Base-by-base conservation (phyloP, 2,113 vertebrate genomes). In the Erinaceus europaeus region DNA sequence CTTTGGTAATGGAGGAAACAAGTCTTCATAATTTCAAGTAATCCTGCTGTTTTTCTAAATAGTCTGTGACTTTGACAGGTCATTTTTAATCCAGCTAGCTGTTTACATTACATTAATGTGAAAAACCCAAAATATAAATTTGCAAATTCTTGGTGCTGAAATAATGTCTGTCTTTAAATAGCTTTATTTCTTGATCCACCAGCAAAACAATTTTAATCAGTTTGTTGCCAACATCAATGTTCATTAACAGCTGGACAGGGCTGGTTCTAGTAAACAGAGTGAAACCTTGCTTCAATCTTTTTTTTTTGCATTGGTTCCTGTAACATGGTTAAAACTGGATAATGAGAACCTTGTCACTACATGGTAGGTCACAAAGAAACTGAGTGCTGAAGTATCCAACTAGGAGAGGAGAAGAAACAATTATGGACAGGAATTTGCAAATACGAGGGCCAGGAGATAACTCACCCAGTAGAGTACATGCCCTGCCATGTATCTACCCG, bases 61-160 rank as follows among this genome's bases (percentile, higher is more conserved):
- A 73, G 82, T 64, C 83, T 89, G 71, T 87, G 59, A 50, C 57
- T 80, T 8, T 77, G 91, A 93, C 89, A 92, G 78, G 85, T 93
- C 87, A 88, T 93, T 95, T 95, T 89, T 93, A 89, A 95, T 84
- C 40, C 74, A 90, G 73, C 61, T 93, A 94, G 91, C 75, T 94
- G 71, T 94, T 94, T 94, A 74, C 62, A 74, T 89, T 79, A 61
- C 74, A 92, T 89, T 93, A 93, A 91, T 93, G 57, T 21, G 40
- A 90, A 86, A 86, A 91, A 69, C 40, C 21, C 53, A 71, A 87
- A 76, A 53, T 83, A 53, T 62, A 93, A 90, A 94, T 93, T 90
- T 82, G 44, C 14, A 87, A 90, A 32, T 62, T 76, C 52, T 89
- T 87, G 57, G 21, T 76, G 74, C 52, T 84, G 53, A 94, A 87